Base-by-base conservation (phyloP, 2,113 vertebrate genomes). In the Ceyx cyanopectus region DNA sequence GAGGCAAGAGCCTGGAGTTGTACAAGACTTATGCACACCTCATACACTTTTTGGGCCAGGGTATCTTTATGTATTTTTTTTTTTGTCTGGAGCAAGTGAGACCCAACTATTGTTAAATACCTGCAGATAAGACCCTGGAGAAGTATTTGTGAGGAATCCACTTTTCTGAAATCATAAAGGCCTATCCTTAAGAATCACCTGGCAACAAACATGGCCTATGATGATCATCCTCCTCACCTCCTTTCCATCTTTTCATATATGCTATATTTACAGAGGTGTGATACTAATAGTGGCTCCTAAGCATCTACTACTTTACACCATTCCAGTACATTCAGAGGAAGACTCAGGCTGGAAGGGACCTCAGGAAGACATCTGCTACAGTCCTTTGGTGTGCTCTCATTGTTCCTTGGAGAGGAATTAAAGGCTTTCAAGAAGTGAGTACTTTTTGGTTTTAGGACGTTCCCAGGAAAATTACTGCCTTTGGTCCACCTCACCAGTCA, bases 101-200 rank as follows among this genome's bases (percentile, higher is more conserved):
- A 30, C 22, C 9, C 9, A 29, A 3, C 14, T 27, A 1, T 11
- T 22, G 5, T 57, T 57, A 57, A 29, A 14, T 7, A 57, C 6
- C 53, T 54, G 5, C 6, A 56, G 14, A 29, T 23, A 19, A 7
- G 27, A 50, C 40, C 9, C 9, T 0, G 0, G 50, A 62, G 51
- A 32, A 51, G 3, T 21, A 8, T 74, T 48, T 43, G 23, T 14
- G 4, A 6, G 45, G 40, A 9, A 8, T 5, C 29, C 5, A 2
- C 3, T 77, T 79, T 78, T 43, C 58, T 61, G 58, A 27, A 77
- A 91, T 24, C 19, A 51, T 32, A 34, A 73, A 72, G 30, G 27
- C 7, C 17, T 9, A 29, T 29, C 45, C 5, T 43, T 54, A 32
- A 43, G 20, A 43, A 24, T 68, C 30, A 34, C 10, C n/a, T 57